A percentile compares a stretch with the other conserved stretches of the same genome.
These are phyloP conservation scores for Heliconius nattereri DNA, from an alignment of 1,140 invertebrate genomes.

Conservation along the genomic window DNA sequence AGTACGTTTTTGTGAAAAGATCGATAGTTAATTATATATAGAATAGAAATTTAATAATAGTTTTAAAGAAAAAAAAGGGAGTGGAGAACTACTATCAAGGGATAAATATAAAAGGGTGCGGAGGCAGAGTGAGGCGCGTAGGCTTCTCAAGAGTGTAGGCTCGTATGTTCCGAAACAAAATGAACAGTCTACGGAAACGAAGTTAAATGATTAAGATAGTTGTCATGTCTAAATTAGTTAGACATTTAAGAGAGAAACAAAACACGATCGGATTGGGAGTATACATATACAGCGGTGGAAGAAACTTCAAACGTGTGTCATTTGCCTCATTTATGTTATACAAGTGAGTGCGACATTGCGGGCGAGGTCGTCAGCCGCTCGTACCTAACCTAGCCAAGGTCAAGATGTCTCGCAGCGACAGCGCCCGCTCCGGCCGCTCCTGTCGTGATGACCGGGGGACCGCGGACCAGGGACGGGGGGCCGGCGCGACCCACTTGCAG, in stretches of 20 bases:
- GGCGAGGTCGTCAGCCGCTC: constrained; percentile 46
- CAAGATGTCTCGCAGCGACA: constrained; percentile 31
- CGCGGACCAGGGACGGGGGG: constrained; percentile 34
- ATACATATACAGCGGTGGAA: not conserved
- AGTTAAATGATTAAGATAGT: no score
- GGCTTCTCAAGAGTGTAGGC: no score
- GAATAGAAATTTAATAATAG: no score
- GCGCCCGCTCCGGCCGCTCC: not conserved
- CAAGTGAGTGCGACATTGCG: constrained; percentile 31
- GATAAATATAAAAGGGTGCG: not conserved
- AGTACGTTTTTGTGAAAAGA: no score
- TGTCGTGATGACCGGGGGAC: constrained; percentile 22
- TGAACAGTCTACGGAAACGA: no score
- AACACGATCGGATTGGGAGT: not conserved
- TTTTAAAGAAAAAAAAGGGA: no score
- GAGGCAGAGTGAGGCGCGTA: not conserved
- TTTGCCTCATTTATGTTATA: constrained; percentile 18
- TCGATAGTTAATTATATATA: no score
- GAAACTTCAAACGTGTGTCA: not conserved
- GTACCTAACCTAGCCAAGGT: constrained; percentile 49
- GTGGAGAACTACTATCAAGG: no score
- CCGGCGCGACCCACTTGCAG: constrained; percentile 53
- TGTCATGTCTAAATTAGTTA: no score
- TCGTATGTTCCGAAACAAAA: no score
- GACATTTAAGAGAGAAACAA: not conserved